Evolutionary conservation across 1,140 invertebrate species (phyloP).

Genomic region (Wiebesia pumilae): DNA sequence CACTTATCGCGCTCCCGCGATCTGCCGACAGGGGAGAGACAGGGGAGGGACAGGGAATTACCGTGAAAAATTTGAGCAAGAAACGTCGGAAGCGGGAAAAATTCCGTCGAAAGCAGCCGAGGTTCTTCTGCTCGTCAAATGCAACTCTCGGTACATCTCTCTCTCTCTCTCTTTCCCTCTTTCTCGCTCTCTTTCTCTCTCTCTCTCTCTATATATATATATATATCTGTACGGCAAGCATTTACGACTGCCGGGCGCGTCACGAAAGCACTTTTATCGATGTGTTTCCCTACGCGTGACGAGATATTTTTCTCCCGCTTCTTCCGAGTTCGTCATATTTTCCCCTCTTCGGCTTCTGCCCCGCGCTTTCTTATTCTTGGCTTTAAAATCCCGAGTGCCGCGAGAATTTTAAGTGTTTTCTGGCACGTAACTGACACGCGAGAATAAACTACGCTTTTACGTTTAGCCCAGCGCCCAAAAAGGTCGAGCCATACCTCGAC

Average conservation of each 20-base stretch:
- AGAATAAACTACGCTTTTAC: conserved; percentile 55
- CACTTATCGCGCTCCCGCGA: conserved; percentile 8
- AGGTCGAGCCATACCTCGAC: conserved; percentile 28
- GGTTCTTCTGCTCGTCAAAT: conserved; percentile 7
- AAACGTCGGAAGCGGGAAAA: neutral
- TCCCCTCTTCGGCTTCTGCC: neutral
- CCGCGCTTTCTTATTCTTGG: conserved; percentile 47
- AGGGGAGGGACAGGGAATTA: neutral
- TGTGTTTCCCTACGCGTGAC: neutral
- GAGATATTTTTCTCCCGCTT: conserved; percentile 9
- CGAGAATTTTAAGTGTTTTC: conserved; percentile 56
- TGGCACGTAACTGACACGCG: conserved; percentile 52
- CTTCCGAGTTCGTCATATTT: conserved; percentile 40
- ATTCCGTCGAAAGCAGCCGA: conserved; percentile 19
- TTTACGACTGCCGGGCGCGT: neutral
- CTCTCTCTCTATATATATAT: too few species aligned
- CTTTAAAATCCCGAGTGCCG: conserved; percentile 53
- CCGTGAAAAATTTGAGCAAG: conserved; percentile 32
- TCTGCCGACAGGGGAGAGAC: too few species aligned
- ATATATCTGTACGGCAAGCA: too few species aligned
- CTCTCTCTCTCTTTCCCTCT: too few species aligned
- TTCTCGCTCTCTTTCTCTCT: too few species aligned
- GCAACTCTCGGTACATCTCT: conserved; percentile 3
- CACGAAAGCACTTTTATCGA: conserved; percentile 26
- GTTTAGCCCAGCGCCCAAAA: conserved; percentile 37